A percentile compares a stretch with the other conserved stretches of the same genome.
Conservation (phyloP, 30 jellyfish, hydroid and myxozoan genomes). For the Aurelia aurita region DNA sequence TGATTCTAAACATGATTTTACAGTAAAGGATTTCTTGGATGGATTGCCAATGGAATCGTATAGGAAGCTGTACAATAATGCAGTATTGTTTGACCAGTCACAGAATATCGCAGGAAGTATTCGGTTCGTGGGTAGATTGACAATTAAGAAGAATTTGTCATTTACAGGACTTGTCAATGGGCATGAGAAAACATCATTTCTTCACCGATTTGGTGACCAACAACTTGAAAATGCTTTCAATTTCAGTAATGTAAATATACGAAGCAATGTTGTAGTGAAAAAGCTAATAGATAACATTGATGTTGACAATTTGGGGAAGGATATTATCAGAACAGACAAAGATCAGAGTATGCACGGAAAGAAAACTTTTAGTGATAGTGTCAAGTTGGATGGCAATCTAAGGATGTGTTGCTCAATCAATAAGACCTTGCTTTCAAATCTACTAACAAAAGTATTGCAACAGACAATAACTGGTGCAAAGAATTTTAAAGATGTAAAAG, state of each 20-base stretch:
- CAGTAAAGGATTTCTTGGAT: constrained; percentile 13
- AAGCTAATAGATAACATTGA: constrained; percentile 33
- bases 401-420: constrained; percentile 29
- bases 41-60: constrained; percentile 1
- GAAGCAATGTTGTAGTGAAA: background rate
- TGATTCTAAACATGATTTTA: background rate
- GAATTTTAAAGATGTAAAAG: constrained; percentile 1
- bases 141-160: background rate
- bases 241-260: constrained; percentile 24
- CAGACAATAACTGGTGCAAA: constrained; percentile 70
- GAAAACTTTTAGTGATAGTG: constrained; percentile 49
- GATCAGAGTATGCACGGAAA: constrained; percentile 49
- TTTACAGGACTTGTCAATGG: constrained; percentile 60
- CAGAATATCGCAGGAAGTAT: constrained; percentile 61
- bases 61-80: constrained; percentile 19
- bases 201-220: constrained; percentile 35
- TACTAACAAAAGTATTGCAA: constrained; percentile 37
- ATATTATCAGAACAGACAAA: constrained; percentile 19
- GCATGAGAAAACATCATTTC: constrained; percentile 41
- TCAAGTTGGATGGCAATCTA: constrained; percentile 22
- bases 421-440: constrained; percentile 42
- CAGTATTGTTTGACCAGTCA: constrained; percentile 44
- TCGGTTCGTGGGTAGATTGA: background rate
- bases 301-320: constrained; percentile 6
- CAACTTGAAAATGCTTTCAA: background rate